Conservation (phyloP, 2,888 invertebrate genomes). For the Plebejus anna region DNA sequence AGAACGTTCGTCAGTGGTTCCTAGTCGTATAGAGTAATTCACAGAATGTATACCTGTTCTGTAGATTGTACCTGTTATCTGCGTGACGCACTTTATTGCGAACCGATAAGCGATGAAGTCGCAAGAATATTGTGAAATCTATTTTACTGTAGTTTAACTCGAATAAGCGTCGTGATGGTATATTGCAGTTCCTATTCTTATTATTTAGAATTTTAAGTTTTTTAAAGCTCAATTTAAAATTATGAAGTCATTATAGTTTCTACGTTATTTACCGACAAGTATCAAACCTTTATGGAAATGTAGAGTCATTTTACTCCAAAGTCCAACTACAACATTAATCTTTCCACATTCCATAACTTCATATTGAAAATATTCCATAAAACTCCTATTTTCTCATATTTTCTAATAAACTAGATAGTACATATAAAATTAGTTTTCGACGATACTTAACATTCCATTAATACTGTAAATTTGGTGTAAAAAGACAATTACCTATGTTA, state of each 20-base stretch:
- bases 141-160: conserved; percentile 21
- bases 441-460: conserved; percentile 54
- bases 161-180: conserved; percentile 34
- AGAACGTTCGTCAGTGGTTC: conserved; percentile 31
- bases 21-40: conserved; percentile 30
- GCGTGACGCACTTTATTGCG: conserved; percentile 41
- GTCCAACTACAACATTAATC: no score
- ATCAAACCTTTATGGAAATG: background rate
- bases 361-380: background rate
- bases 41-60: conserved; percentile 34
- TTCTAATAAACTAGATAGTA: background rate
- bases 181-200: conserved; percentile 35
- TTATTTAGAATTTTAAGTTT: conserved; percentile 34
- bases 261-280: background rate
- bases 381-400: background rate
- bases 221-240: conserved; percentile 33
- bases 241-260: background rate
- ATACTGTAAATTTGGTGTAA: conserved; percentile 67
- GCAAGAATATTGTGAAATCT: conserved; percentile 34
- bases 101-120: conserved; percentile 42
- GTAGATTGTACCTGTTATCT: conserved; percentile 40
- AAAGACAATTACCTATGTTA: conserved; percentile 55
- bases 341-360: background rate
- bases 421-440: background rate
- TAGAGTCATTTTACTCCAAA: no score